These are phyloP conservation scores for Pristionchus exspectatus DNA, from an alignment of 2,888 invertebrate genomes.

Conservation along the genomic window DNA sequence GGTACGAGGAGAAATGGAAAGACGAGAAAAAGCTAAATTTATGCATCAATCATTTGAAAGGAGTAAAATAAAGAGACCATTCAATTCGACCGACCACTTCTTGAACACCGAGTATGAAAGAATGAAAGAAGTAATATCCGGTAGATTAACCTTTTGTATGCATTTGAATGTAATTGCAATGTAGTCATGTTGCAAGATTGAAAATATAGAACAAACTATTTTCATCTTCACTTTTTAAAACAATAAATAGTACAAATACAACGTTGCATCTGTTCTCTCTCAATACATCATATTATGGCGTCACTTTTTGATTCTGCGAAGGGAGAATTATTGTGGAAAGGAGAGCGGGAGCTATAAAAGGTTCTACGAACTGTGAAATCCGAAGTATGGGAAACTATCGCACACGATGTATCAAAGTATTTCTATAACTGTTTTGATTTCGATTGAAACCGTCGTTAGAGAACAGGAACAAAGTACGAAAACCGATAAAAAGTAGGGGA, in stretches of 20 bases:
- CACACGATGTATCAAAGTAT: constrained; percentile 47
- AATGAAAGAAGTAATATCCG: neutral
- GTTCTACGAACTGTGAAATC: constrained; percentile 31
- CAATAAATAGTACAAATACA: constrained; percentile 47
- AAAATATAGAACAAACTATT: neutral
- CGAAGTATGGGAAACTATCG: neutral
- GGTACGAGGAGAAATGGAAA: neutral
- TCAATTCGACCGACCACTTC: constrained; percentile 26
- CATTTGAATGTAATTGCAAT: neutral
- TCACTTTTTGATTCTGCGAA: constrained; percentile 31
- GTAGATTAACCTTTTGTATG: neutral
- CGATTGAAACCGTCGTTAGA: constrained; percentile 45
- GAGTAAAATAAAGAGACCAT: neutral
- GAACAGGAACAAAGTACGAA: constrained; percentile 23
- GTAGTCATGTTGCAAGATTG: neutral
- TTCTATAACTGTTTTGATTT: constrained; percentile 42
- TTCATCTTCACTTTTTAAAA: constrained; percentile 21
- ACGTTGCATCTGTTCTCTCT: constrained; percentile 42
- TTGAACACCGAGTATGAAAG: neutral
- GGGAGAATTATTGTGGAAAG: constrained; percentile 20
- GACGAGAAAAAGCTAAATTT: neutral
- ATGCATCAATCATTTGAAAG: neutral
- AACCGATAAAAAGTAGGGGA: constrained; percentile 8
- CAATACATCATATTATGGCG: constrained; percentile 30
- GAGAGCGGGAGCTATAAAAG: neutral